Percentiles rank a stretch among this genome's conserved stretches.
phyloP scores from a whole-genome alignment of 2,888 invertebrate genomes.

The Eristalis arbustorum region DNA sequence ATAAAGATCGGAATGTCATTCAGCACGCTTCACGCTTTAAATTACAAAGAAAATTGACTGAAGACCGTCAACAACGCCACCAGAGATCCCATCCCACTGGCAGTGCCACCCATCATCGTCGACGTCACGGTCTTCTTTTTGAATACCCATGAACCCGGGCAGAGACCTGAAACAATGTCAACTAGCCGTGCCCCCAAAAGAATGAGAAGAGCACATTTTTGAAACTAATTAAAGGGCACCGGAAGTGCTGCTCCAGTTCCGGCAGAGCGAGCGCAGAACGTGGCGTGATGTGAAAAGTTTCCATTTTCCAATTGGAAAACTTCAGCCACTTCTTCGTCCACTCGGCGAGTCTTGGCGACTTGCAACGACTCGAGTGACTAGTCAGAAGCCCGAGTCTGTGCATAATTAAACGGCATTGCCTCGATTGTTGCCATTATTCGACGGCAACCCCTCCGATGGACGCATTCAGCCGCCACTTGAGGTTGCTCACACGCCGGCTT shows the following conservation, averaged over 20 bases:
- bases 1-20: slow-evolving; percentile 11
- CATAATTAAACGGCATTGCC: slow-evolving; percentile 54
- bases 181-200: slow-evolving; percentile 23
- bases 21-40: neutral
- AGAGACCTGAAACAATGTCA: slow-evolving; percentile 41
- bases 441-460: neutral
- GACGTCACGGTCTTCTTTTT: neutral
- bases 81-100: neutral
- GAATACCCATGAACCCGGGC: neutral
- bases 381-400: slow-evolving; percentile 25
- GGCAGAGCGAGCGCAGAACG: neutral
- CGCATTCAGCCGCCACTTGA: neutral
- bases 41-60: slow-evolving; percentile 16
- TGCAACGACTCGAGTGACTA: slow-evolving; percentile 4
- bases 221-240: slow-evolving; percentile 62
- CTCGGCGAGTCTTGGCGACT: neutral
- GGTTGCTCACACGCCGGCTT: neutral
- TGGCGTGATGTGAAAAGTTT: slow-evolving; percentile 46
- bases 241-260: slow-evolving; percentile 53
- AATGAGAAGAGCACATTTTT: slow-evolving; percentile 40
- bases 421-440: slow-evolving; percentile 38
- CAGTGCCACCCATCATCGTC: neutral
- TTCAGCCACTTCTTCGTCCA: slow-evolving; percentile 1
- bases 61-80: neutral
- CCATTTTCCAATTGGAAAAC: slow-evolving; percentile 47